Evolutionary conservation across 2,797 vertebrate genomes (phyloP).

Genomic region (Ciconia nigra): DNA sequence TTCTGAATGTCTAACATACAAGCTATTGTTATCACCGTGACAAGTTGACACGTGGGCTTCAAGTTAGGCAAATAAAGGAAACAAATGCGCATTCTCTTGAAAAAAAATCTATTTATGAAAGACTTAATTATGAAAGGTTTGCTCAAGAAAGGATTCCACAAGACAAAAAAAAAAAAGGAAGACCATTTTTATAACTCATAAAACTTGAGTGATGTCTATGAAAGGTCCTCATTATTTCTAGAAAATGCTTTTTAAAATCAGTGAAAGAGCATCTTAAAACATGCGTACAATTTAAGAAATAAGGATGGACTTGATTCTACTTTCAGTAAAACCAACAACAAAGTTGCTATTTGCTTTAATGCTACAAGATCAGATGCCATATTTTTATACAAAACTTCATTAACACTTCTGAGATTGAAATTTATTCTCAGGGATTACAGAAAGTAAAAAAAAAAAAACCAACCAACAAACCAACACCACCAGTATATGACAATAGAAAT

Average conservation of each 20-base stretch:
- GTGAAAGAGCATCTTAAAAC: neutral
- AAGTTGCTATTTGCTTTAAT: neutral
- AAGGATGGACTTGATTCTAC: neutral
- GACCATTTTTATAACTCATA: neutral
- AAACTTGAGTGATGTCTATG: neutral
- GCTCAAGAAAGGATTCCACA: neutral
- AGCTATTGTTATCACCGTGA: neutral
- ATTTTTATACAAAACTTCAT: neutral
- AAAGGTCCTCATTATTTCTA: neutral
- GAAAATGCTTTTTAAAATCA: neutral
- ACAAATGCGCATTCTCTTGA: neutral
- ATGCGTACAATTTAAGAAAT: neutral
- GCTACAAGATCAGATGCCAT: neutral
- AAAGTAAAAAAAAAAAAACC: neutral
- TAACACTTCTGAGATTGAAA: neutral
- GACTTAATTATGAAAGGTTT: neutral
- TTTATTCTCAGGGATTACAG: neutral
- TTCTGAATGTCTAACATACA: conserved; percentile 2
- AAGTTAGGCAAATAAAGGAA: neutral
- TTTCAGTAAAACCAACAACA: neutral
- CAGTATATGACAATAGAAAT: neutral
- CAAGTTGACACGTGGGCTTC: neutral
- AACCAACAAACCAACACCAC: neutral
- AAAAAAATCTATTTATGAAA: neutral
- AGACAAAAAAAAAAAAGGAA: neutral